These are phyloP conservation scores for Latrodectus geometricus DNA, from an alignment of 1,140 invertebrate genomes.

Conservation along the genomic window DNA sequence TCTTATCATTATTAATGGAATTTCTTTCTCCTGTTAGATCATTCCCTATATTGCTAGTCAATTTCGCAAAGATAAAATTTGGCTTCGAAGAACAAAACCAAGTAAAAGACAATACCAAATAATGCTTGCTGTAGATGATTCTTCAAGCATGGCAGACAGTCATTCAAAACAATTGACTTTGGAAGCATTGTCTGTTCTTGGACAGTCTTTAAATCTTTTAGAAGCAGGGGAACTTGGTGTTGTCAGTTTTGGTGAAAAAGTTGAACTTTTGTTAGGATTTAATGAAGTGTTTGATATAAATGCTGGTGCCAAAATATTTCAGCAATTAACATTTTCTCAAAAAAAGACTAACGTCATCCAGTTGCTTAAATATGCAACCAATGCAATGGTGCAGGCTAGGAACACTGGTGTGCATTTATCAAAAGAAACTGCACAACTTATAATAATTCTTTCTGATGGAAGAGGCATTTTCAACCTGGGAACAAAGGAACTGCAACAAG, in stretches of 20 bases:
- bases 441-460: slow-evolving; percentile 95
- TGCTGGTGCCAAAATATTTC: slow-evolving; percentile 77
- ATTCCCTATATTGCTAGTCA: slow-evolving; percentile 99
- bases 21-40: slow-evolving; percentile 67
- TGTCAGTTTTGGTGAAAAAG: slow-evolving; percentile 90
- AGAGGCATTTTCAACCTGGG: slow-evolving; percentile 93
- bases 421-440: slow-evolving; percentile 81
- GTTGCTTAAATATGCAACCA: slow-evolving; percentile 82
- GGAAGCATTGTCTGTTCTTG: slow-evolving; percentile 92
- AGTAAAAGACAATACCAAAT: slow-evolving; percentile 98
- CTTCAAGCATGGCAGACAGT: slow-evolving; percentile 78
- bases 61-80: slow-evolving; percentile 99
- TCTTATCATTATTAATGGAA: too few relatives aligned
- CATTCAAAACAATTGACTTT: slow-evolving; percentile 81
- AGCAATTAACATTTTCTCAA: slow-evolving; percentile 84
- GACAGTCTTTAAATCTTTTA: slow-evolving; percentile 89
- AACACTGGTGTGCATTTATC: slow-evolving; percentile 65
- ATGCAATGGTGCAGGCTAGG: slow-evolving; percentile 74
- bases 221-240: slow-evolving; percentile 94
- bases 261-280: slow-evolving; percentile 83
- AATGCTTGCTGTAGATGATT: slow-evolving; percentile 96
- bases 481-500: slow-evolving; percentile 77
- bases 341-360: slow-evolving; percentile 83
- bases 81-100: slow-evolving; percentile 94
- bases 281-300: slow-evolving; percentile 86